These are phyloP conservation scores for Oreochromis spilurus DNA, from an alignment of 2,113 vertebrate genomes.

Conservation along the genomic window DNA sequence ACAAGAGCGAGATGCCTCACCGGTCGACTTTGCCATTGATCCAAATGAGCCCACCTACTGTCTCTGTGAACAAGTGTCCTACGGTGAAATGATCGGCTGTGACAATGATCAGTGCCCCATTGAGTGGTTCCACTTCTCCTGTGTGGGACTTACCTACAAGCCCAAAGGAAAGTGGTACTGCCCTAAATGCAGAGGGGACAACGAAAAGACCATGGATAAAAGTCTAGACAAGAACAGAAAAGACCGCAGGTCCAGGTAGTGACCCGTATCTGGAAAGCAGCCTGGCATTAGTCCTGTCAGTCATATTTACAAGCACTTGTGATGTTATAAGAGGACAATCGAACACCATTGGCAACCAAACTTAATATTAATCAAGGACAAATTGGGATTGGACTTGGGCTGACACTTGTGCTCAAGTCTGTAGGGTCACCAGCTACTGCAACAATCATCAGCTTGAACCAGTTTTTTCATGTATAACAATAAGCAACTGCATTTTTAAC, in stretches of 20 bases:
- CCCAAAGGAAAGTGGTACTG: slow-evolving; percentile 97
- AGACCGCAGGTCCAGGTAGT: slow-evolving; percentile 92
- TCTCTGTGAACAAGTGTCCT: slow-evolving; percentile 93
- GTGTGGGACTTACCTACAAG: slow-evolving; percentile 92
- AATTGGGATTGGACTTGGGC: slow-evolving; percentile 24
- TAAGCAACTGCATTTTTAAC: not conserved
- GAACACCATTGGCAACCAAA: slow-evolving; percentile 14
- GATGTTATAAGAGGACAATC: slow-evolving; percentile 54
- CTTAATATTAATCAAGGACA: slow-evolving; percentile 28
- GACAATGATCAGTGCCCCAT: slow-evolving; percentile 94
- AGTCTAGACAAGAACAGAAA: slow-evolving; percentile 93
- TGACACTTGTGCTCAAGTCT: not conserved
- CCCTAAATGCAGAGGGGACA: slow-evolving; percentile 93
- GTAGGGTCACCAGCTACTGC: slow-evolving; percentile 14
- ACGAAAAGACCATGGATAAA: slow-evolving; percentile 97
- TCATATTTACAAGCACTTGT: not conserved
- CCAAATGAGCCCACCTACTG: slow-evolving; percentile 96
- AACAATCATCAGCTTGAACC: slow-evolving; percentile 5
- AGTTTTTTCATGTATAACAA: not conserved
- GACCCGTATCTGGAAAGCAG: slow-evolving; percentile 16
- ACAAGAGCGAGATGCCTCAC: slow-evolving; percentile 88
- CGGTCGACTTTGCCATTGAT: slow-evolving; percentile 89
- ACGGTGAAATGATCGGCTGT: slow-evolving; percentile 92
- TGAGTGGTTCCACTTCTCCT: slow-evolving; percentile 95
- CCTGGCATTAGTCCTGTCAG: slow-evolving; percentile 48